phyloP scores from a whole-genome alignment of 2,797 vertebrate genomes.

The Sphenodon punctatus region DNA sequence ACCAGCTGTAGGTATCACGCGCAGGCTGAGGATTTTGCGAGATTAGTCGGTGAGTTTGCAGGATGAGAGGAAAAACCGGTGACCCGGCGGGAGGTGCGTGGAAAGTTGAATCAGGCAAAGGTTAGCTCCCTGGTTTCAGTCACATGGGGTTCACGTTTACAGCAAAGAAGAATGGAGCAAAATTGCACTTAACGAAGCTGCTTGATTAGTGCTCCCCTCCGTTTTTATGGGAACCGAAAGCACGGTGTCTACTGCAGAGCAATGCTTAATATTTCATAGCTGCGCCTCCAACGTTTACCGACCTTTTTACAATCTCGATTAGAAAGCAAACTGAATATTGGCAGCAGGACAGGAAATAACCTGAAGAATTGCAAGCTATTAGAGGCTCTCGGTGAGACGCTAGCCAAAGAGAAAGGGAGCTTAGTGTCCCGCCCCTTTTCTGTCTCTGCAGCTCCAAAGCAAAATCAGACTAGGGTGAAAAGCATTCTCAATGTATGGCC shows the following conservation, averaged over 20 bases:
- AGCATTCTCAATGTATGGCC: too few relatives aligned
- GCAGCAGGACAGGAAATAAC: rapidly evolving
- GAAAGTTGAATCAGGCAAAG: rapidly evolving
- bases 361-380: rapidly evolving
- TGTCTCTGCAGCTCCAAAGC: too few relatives aligned
- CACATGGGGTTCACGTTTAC: too few relatives aligned
- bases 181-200: background rate
- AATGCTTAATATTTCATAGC: background rate
- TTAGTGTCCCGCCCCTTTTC: too few relatives aligned
- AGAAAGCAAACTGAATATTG: background rate
- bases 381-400: too few relatives aligned
- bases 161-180: background rate
- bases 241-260: background rate
- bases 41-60: background rate
- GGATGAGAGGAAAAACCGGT: background rate
- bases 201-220: too few relatives aligned
- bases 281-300: rapidly evolving
- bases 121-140: background rate
- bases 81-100: background rate
- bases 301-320: rapidly evolving
- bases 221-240: rapidly evolving
- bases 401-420: too few relatives aligned
- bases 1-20: background rate
- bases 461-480: too few relatives aligned
- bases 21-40: background rate